These are phyloP conservation scores for Meloidogyne chitwoodi DNA, from an alignment of 1,140 invertebrate species.

Conservation along the genomic window DNA sequence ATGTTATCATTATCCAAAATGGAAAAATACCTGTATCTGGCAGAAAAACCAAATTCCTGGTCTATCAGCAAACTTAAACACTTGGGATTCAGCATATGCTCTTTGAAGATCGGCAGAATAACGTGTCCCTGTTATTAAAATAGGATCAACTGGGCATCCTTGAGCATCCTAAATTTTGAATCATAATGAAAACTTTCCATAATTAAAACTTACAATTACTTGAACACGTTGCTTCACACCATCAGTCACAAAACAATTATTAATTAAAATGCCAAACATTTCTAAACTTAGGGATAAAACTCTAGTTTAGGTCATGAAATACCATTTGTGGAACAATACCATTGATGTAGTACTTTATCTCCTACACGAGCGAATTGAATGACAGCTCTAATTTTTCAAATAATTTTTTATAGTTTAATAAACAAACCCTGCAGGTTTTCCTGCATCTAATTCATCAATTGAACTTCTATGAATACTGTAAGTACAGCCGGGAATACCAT, in stretches of 20 bases:
- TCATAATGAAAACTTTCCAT: neutral
- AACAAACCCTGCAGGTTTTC: constrained; percentile 44
- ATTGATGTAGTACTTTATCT: constrained; percentile 56
- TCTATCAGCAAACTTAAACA: constrained; percentile 54
- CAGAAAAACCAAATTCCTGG: constrained; percentile 60
- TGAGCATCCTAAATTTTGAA: constrained; percentile 16
- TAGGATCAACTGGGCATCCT: constrained; percentile 53
- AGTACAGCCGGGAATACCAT: constrained; percentile 57
- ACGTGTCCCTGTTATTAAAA: constrained; percentile 57
- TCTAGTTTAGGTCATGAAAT: too few relatives aligned
- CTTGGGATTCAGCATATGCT: constrained; percentile 54
- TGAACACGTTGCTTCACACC: constrained; percentile 48
- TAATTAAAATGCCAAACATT: constrained; percentile 57
- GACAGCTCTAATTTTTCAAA: neutral
- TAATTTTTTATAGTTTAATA: neutral
- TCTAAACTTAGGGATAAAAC: constrained; percentile 33
- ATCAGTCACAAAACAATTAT: constrained; percentile 59
- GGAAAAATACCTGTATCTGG: constrained; percentile 40
- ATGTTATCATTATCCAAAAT: too few relatives aligned
- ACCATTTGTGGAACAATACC: constrained; percentile 53
- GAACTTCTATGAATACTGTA: constrained; percentile 52
- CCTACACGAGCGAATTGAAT: constrained; percentile 58
- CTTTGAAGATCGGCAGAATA: constrained; percentile 54
- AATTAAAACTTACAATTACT: constrained; percentile 36
- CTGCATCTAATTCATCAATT: constrained; percentile 55